Conservation (phyloP, 1,140 invertebrate genomes). For the Chironomus tepperi region DNA sequence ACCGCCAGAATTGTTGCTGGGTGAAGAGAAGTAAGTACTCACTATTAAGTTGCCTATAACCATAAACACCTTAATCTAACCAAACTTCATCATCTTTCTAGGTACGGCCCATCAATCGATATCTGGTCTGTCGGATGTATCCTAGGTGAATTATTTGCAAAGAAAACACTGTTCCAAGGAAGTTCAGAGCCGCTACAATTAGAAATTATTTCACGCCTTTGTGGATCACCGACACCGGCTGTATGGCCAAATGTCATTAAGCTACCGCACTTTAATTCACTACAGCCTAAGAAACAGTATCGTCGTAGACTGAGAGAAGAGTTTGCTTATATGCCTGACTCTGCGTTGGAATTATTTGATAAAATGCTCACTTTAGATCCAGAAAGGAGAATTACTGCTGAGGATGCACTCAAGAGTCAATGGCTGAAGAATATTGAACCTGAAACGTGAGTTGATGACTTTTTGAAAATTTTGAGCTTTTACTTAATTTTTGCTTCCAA, state of each 20-base stretch:
- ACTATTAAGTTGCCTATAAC: too few relatives aligned
- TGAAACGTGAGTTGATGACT: slow-evolving; percentile 61
- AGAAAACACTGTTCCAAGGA: slow-evolving; percentile 92
- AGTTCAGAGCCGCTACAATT: slow-evolving; percentile 89
- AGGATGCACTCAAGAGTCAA: slow-evolving; percentile 85
- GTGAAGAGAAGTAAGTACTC: slow-evolving; percentile 70
- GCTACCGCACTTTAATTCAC: slow-evolving; percentile 81
- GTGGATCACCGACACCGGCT: slow-evolving; percentile 93
- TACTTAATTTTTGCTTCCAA: not conserved
- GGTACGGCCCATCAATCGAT: slow-evolving; percentile 94
- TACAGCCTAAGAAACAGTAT: slow-evolving; percentile 88
- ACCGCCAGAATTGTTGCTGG: slow-evolving; percentile 92
- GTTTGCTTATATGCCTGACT: slow-evolving; percentile 80
- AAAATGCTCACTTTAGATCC: slow-evolving; percentile 96
- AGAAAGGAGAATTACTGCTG: slow-evolving; percentile 83
- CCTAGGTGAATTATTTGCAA: slow-evolving; percentile 93
- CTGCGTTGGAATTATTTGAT: slow-evolving; percentile 89
- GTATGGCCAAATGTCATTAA: slow-evolving; percentile 97
- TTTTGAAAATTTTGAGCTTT: not conserved
- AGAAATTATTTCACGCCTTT: slow-evolving; percentile 88
- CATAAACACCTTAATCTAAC: too few relatives aligned
- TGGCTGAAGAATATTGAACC: slow-evolving; percentile 91
- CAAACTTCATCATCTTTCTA: not conserved
- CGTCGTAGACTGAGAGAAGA: slow-evolving; percentile 83
- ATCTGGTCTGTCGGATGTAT: slow-evolving; percentile 99